Evolutionary conservation across 2,797 vertebrate species (phyloP), one percentile per base, ranked within the genome.

Genomic region (Adrianichthys oophorus): DNA sequence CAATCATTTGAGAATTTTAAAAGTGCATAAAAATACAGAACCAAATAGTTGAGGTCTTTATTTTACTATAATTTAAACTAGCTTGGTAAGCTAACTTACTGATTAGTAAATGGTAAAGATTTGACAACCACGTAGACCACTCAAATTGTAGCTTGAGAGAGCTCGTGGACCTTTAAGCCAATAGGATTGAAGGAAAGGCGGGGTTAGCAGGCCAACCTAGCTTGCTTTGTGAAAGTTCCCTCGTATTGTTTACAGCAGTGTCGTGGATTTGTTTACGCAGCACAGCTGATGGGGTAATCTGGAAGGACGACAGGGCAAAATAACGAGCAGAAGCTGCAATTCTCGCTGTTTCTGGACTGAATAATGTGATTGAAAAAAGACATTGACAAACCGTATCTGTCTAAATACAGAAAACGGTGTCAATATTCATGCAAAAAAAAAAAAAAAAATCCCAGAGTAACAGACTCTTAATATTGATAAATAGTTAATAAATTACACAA

Each of bases 151-250:
- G 6, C 0, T 15, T 47, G 2, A 10, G 4, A 0, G 17, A 4
- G 15, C 40, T 5, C 4, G 7, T 53, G 23, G 21, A 8, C 1
- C 0, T 2, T 2, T 0, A 32, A 8, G 8, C 83, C 79, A 88
- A 85, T 82, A 3, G 57, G 4, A 41, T 57, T 18, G n/a, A 6
- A 47, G 50, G 0, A 29, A 13, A 61, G 88, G 90, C 62, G 85
- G 82, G 86, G 21, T 65, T 85, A 26, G 32, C 56, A 4, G 46
- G 61, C 77, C 88, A 74, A 48, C 62, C 75, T 50, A 90, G 41
- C 89, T 45, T 83, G 82, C 69, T 79, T 7, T 32, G 45, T 67
- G 56, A 54, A 84, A 85, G 60, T 87, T 84, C 76, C 60, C 83
- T 8, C 79, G 56, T 72, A 60, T 48, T 77, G 74, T 89, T 84